Percentiles rank a stretch among this genome's conserved stretches.
Conservation (phyloP, 2,797 vertebrate genomes). For the Amblyraja radiata region DNA sequence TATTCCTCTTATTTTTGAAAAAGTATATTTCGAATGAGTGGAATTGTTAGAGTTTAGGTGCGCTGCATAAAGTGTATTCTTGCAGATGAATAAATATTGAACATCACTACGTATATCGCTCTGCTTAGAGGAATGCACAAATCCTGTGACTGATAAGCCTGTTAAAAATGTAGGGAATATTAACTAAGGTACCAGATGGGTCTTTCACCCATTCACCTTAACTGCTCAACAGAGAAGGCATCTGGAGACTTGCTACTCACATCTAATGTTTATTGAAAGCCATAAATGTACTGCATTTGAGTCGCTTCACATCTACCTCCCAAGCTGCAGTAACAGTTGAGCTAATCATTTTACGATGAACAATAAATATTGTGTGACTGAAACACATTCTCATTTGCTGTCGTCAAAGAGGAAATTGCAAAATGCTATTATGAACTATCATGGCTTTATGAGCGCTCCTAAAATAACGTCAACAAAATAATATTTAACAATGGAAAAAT, state of each 20-base stretch:
- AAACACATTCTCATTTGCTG: background rate
- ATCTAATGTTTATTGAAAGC: background rate
- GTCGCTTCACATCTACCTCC: background rate
- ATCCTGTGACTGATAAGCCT: background rate
- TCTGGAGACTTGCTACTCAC: background rate
- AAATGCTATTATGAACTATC: background rate
- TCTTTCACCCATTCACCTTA: background rate
- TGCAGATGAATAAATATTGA: background rate
- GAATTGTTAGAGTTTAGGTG: background rate
- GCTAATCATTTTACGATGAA: background rate
- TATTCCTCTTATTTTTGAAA: background rate
- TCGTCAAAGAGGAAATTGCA: background rate
- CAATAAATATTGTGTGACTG: background rate
- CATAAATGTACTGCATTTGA: background rate
- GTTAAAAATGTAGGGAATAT: background rate
- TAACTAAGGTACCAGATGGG: background rate
- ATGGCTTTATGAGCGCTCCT: background rate
- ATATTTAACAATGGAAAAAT: background rate
- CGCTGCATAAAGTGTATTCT: background rate
- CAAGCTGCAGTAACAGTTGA: background rate
- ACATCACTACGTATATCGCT: background rate
- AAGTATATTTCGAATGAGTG: background rate
- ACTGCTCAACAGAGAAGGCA: background rate
- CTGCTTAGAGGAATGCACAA: background rate
- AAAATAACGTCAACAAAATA: background rate